These are phyloP conservation scores for Pteropus rufus DNA, from an alignment of 2,797 vertebrate genomes.

Conservation along the genomic window DNA sequence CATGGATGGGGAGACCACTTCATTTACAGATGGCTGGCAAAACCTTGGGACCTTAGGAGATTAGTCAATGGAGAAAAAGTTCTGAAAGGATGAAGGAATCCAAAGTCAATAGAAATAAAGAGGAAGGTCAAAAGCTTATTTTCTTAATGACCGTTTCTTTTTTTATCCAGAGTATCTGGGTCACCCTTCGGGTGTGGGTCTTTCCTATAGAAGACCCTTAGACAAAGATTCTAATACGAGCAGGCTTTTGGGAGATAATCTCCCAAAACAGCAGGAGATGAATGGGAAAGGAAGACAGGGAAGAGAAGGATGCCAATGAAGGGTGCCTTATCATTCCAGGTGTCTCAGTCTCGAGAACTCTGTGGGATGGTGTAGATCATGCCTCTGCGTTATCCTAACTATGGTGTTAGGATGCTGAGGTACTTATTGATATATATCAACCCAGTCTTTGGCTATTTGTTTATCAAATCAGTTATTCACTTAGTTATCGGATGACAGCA, in stretches of 20 bases:
- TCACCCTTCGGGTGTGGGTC: background rate
- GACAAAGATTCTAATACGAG: background rate
- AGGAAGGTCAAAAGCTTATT: background rate
- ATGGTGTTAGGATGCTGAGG: background rate
- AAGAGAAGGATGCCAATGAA: background rate
- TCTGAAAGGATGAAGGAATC: background rate
- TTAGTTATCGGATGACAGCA: background rate
- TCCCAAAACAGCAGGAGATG: background rate
- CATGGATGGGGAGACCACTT: background rate
- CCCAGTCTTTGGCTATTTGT: conserved; percentile 22
- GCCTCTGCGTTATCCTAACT: background rate
- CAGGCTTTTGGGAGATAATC: background rate
- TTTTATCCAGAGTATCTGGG: background rate
- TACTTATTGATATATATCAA: background rate
- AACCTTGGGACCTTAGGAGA: background rate
- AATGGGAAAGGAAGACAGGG: background rate
- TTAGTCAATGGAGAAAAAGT: background rate
- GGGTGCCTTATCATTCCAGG: background rate
- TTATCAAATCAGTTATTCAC: background rate
- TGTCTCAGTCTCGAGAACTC: background rate
- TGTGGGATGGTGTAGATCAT: no score
- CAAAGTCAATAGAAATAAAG: background rate
- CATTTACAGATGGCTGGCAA: background rate
- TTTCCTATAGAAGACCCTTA: background rate
- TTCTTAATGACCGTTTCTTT: conserved; percentile 28